These are phyloP conservation scores for Myxocyprinus asiaticus DNA, from an alignment of 2,113 vertebrate genomes.

Conservation along the genomic window DNA sequence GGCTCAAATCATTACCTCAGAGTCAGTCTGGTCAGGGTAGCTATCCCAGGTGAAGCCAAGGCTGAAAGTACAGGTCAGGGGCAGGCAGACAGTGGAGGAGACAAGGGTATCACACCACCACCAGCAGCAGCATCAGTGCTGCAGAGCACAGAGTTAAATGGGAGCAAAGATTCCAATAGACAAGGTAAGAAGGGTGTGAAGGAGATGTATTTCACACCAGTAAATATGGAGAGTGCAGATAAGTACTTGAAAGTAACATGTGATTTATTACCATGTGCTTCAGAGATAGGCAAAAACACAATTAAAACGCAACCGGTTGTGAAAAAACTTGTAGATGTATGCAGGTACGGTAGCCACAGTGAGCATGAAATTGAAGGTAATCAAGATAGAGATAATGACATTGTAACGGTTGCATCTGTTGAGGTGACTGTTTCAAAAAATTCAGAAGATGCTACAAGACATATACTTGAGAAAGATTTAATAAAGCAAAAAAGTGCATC, in stretches of 20 bases:
- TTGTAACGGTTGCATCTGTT: background rate
- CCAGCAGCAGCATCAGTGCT: no score
- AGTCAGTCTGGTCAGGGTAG: slow-evolving; percentile 72
- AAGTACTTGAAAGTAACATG: slow-evolving; percentile 38
- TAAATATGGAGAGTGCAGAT: slow-evolving; percentile 53
- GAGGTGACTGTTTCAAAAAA: background rate
- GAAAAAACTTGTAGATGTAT: background rate
- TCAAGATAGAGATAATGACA: background rate
- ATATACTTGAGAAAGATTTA: background rate
- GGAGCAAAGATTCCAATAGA: slow-evolving; percentile 44
- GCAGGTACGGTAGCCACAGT: background rate
- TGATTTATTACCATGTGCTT: slow-evolving; percentile 22
- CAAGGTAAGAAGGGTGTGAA: slow-evolving; percentile 66
- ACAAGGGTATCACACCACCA: slow-evolving; percentile 33
- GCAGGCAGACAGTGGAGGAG: slow-evolving; percentile 43
- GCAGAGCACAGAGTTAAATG: slow-evolving; percentile 12
- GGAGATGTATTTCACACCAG: slow-evolving; percentile 69
- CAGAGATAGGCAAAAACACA: background rate
- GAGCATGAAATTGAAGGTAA: slow-evolving; percentile 2
- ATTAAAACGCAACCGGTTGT: background rate
- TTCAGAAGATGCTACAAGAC: background rate
- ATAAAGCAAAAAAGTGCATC: slow-evolving; percentile 18
- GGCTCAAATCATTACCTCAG: slow-evolving; percentile 73
- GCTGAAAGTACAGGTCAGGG: slow-evolving; percentile 42
- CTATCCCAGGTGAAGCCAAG: slow-evolving; percentile 50